Percentiles rank a stretch among this genome's conserved stretches.
phyloP scores from a whole-genome alignment of 1,140 invertebrate species.

The Drosophila bifasciata region DNA sequence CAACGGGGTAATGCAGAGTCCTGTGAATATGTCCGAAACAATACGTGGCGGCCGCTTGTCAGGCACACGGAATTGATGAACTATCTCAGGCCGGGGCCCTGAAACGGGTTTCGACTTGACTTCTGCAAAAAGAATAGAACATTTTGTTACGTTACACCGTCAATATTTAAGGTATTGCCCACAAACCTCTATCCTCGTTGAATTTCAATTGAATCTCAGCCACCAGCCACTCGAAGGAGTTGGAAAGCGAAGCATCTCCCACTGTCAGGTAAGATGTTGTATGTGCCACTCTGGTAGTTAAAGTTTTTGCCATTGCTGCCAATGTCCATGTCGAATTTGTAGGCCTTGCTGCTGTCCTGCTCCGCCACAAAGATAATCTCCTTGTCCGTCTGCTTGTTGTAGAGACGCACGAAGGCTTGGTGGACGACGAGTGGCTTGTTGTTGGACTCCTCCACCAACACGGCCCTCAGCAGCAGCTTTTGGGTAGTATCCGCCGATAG shows the following conservation, averaged over 20 bases:
- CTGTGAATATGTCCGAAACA: conserved; percentile 96
- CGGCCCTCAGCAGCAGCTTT: conserved; percentile 93
- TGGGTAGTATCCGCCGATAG: conserved; percentile 95
- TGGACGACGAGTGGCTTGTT: conserved; percentile 90
- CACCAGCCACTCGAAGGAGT: conserved; percentile 94
- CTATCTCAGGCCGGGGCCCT: conserved; percentile 92
- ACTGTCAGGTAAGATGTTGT: conserved; percentile 94
- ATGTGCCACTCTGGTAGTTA: conserved; percentile 90
- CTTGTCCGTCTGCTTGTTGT: conserved; percentile 87
- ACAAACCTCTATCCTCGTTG: conserved; percentile 78
- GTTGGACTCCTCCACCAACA: conserved; percentile 89
- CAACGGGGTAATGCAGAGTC: conserved; percentile 92
- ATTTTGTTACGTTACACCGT: not conserved
- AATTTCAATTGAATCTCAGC: conserved; percentile 92
- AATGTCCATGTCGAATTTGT: conserved; percentile 95
- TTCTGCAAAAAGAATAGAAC: conserved; percentile 26
- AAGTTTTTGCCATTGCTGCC: conserved; percentile 93
- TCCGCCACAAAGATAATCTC: conserved; percentile 98
- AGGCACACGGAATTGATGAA: conserved; percentile 96
- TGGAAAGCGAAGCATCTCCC: conserved; percentile 95
- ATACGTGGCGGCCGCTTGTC: conserved; percentile 94
- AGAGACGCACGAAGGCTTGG: conserved; percentile 95
- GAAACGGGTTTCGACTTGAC: conserved; percentile 74
- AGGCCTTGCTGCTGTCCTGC: conserved; percentile 91
- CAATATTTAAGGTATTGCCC: not conserved